Evolutionary conservation across 2,797 vertebrate species (phyloP).

Genomic region (Myotis planiceps): DNA sequence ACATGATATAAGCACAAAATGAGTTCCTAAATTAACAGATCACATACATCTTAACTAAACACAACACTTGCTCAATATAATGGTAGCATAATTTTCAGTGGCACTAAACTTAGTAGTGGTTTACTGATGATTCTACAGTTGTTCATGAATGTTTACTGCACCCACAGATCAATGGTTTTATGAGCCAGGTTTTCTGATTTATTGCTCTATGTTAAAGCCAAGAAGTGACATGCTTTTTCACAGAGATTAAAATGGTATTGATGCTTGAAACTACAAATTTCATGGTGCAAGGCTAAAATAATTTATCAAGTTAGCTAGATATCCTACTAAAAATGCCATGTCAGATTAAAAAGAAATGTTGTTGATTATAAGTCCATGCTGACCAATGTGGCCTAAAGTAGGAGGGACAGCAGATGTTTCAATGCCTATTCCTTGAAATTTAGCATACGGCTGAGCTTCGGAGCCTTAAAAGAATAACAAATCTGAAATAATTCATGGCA

Average conservation of each 20-base stretch:
- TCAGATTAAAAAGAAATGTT: constrained; percentile 25
- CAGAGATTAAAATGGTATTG: constrained; percentile 58
- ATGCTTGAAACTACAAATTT: constrained; percentile 59
- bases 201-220: constrained; percentile 30
- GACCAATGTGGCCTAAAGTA: constrained; percentile 64
- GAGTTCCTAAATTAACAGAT: constrained; percentile 4
- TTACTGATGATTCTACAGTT: constrained; percentile 42
- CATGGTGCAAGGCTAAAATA: constrained; percentile 55
- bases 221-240: constrained; percentile 58
- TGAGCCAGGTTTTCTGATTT: constrained; percentile 53
- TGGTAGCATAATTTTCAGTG: background rate
- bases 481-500: constrained; percentile 73
- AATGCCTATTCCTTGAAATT: constrained; percentile 60
- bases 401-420: constrained; percentile 74
- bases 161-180: constrained; percentile 36
- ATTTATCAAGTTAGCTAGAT: constrained; percentile 61
- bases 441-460: constrained; percentile 67
- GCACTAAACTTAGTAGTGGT: background rate
- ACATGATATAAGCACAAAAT: background rate
- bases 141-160: constrained; percentile 48
- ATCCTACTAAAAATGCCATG: constrained; percentile 65
- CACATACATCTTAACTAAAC: background rate
- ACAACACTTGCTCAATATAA: background rate
- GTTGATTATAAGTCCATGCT: constrained; percentile 49
- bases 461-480: constrained; percentile 73